These are phyloP conservation scores for Cantharis rustica DNA, from an alignment of 2,888 invertebrate species.

Conservation along the genomic window DNA sequence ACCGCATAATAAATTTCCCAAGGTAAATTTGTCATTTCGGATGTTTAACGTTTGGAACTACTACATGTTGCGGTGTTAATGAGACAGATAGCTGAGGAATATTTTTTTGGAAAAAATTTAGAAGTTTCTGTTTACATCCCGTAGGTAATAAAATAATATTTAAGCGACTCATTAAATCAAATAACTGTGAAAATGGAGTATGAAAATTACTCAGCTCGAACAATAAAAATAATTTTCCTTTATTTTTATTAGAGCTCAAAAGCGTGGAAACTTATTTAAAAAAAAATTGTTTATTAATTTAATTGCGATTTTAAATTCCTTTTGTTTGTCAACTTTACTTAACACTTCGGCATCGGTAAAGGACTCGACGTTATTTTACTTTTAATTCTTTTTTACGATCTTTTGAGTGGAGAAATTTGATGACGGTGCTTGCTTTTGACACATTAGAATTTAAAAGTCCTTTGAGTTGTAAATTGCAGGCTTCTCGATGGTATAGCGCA, in stretches of 20 bases:
- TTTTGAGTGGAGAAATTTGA: constrained; percentile 9
- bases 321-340: not conserved
- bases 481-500: constrained; percentile 11
- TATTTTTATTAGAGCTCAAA: not conserved
- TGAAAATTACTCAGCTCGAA: not conserved
- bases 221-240: not conserved
- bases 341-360: not conserved
- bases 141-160: not conserved
- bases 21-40: no score
- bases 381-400: constrained; percentile 8
- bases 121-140: no score
- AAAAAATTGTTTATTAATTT: not conserved
- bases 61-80: no score
- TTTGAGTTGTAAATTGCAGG: constrained; percentile 31
- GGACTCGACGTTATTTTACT: not conserved
- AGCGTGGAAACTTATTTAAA: not conserved
- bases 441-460: constrained; percentile 28
- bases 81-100: no score
- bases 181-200: not conserved
- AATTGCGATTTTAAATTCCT: not conserved
- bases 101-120: no score
- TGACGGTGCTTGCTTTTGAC: constrained; percentile 14
- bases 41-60: no score
- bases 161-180: not conserved
- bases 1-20: no score